Percentiles rank a stretch among this genome's conserved stretches.
phyloP scores from a whole-genome alignment of 2,113 vertebrate genomes.

The Pollachius pollachius region DNA sequence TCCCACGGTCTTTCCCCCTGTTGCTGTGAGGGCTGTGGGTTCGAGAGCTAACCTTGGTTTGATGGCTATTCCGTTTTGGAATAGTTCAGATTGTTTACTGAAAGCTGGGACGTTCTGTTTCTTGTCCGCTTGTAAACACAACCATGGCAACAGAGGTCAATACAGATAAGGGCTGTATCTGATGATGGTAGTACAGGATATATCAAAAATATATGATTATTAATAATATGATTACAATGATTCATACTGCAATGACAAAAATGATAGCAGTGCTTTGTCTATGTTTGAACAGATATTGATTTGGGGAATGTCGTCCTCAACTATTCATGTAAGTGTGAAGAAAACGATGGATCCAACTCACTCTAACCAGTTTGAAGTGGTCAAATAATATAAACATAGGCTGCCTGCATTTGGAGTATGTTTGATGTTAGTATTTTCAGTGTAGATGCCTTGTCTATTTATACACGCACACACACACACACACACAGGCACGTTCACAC shows the following conservation, averaged over 20 bases:
- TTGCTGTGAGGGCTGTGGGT: too few species aligned
- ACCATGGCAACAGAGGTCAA: too few species aligned
- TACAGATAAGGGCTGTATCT: too few species aligned
- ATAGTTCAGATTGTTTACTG: too few species aligned
- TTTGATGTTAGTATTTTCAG: constrained; percentile 50
- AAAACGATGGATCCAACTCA: constrained; percentile 33
- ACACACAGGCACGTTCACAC: constrained; percentile 32
- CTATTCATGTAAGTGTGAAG: constrained; percentile 61
- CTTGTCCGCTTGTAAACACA: too few species aligned
- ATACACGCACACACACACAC: constrained; percentile 2
- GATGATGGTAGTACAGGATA: too few species aligned
- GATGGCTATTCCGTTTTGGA: too few species aligned
- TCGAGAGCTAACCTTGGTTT: too few species aligned
- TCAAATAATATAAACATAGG: too few species aligned
- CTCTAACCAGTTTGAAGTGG: constrained; percentile 45
- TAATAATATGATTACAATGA: background rate
- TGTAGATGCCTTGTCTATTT: constrained; percentile 34
- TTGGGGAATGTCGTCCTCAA: constrained; percentile 58
- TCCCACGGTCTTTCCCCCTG: too few species aligned
- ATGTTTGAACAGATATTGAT: constrained; percentile 60
- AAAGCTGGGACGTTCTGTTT: too few species aligned
- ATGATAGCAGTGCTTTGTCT: constrained; percentile 31
- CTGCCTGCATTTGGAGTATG: constrained; percentile 28
- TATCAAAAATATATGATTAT: too few species aligned
- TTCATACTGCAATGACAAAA: background rate